Percentiles rank a stretch among this genome's conserved stretches.
These are phyloP conservation scores for Drosophila kikkawai DNA, from an alignment of 1,140 invertebrate species.

Conservation along the genomic window DNA sequence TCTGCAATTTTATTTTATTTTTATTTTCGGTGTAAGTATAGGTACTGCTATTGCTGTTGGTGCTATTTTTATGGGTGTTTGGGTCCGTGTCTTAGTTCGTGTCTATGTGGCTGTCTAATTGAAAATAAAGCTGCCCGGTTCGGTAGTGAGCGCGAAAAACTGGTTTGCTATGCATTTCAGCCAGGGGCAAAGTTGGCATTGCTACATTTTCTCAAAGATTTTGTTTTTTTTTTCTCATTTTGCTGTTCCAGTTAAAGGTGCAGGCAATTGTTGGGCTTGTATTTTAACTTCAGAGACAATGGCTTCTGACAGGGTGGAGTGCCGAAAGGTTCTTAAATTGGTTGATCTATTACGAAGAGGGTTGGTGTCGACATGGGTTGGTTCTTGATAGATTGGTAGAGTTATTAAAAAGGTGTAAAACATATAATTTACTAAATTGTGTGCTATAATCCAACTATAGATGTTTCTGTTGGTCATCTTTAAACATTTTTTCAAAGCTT, in stretches of 20 bases:
- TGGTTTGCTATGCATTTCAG: constrained; percentile 61
- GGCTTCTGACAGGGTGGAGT: constrained; percentile 19
- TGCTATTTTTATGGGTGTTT: constrained; percentile 40
- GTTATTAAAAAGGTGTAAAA: too few species aligned
- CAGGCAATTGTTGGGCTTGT: constrained; percentile 23
- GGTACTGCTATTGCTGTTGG: constrained; percentile 10
- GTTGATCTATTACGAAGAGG: not conserved
- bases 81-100: constrained; percentile 37
- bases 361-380: not conserved
- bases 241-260: constrained; percentile 33
- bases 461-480: not conserved
- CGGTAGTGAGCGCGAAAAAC: constrained; percentile 45
- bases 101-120: constrained; percentile 54
- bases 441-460: too few species aligned
- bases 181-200: constrained; percentile 48
- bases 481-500: not conserved
- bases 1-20: not conserved
- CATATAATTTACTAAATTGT: too few species aligned
- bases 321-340: constrained; percentile 13
- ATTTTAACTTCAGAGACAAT: constrained; percentile 18
- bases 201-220: constrained; percentile 37
- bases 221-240: not conserved
- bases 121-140: constrained; percentile 50
- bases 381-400: not conserved
- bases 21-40: constrained; percentile 17